Evolutionary conservation across 2,888 invertebrate genomes (phyloP).

Genomic region (Gisinianus flammeolus): DNA sequence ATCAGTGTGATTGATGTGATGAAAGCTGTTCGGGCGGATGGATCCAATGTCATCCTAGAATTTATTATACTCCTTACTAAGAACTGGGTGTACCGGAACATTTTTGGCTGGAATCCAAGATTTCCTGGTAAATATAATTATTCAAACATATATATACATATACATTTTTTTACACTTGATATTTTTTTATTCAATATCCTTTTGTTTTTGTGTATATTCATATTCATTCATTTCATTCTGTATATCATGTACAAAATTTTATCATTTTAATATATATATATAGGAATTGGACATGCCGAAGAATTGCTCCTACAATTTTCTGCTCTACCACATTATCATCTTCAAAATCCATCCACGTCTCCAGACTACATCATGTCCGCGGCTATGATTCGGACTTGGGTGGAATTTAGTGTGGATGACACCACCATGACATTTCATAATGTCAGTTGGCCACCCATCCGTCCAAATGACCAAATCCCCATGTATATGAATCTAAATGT

Average conservation of each 20-base stretch:
- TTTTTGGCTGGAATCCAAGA: neutral
- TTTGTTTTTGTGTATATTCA: too few relatives aligned
- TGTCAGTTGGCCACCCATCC: conserved; percentile 42
- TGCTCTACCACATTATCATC: neutral
- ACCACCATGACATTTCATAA: conserved; percentile 43
- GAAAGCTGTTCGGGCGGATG: neutral
- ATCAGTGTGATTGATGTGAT: neutral
- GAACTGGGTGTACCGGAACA: neutral
- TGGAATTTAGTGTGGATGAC: conserved; percentile 44
- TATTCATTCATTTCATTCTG: too few relatives aligned
- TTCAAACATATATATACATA: neutral
- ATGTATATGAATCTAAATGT: conserved; percentile 48
- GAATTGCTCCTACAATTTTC: conserved; percentile 7
- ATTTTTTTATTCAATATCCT: neutral
- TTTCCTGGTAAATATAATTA: neutral
- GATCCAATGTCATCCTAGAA: neutral
- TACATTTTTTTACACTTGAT: neutral
- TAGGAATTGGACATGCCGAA: neutral
- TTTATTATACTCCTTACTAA: neutral
- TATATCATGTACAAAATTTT: too few relatives aligned
- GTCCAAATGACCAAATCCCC: conserved; percentile 32
- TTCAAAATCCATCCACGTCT: neutral
- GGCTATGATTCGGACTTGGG: conserved; percentile 46
- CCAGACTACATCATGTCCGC: conserved; percentile 45
- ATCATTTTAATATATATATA: too few relatives aligned